Percentiles rank a stretch among this genome's conserved stretches.
Evolutionary conservation across 2,113 vertebrate genomes (phyloP).

Genomic region (Oreochromis tanganicae): DNA sequence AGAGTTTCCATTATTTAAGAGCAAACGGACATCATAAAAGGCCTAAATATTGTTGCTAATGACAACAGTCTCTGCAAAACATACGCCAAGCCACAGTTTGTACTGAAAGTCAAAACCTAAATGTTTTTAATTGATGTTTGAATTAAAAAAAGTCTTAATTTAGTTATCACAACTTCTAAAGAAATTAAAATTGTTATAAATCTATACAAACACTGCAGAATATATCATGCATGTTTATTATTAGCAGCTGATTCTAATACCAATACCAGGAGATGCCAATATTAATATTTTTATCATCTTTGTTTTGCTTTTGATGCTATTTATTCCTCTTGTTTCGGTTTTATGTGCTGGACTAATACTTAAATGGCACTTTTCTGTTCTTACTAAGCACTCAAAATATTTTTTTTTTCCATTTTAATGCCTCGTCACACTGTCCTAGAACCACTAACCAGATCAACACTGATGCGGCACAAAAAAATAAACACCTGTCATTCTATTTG

Average conservation of each 20-base stretch:
- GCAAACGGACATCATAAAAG: neutral
- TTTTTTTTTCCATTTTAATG: neutral
- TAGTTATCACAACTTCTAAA: neutral
- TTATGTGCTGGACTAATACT: neutral
- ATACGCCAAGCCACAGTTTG: neutral
- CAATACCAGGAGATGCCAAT: neutral
- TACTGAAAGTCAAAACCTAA: neutral
- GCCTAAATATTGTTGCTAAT: conserved; percentile 40
- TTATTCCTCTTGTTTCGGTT: neutral
- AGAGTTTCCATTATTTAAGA: conserved; percentile 48
- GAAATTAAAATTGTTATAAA: neutral
- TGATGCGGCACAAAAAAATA: neutral
- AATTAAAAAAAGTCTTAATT: accelerated
- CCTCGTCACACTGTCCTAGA: neutral
- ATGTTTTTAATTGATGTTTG: neutral
- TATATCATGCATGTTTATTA: neutral
- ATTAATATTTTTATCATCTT: neutral
- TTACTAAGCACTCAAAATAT: accelerated
- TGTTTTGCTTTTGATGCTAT: neutral
- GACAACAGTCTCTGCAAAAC: conserved; percentile 25
- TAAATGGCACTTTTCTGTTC: neutral
- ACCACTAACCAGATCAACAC: neutral
- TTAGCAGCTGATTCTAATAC: neutral
- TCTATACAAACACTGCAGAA: neutral
- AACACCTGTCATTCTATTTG: neutral